Evolutionary conservation across 2,888 invertebrate genomes (phyloP), one percentile per base, ranked within the genome.

Genomic region (Cephus nigrinus): DNA sequence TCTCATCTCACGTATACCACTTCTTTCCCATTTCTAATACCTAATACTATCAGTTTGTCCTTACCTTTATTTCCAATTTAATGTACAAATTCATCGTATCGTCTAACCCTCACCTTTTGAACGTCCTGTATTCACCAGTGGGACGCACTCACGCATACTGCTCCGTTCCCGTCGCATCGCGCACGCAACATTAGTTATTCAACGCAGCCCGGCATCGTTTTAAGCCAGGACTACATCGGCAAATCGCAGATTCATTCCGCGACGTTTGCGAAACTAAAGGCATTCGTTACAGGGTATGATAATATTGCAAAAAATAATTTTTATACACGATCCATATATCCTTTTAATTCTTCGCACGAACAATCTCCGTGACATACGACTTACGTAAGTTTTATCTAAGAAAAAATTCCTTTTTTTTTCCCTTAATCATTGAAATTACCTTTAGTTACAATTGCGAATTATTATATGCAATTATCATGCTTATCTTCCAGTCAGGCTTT

Each of bases 101-200:
- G 23, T 2, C 55, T 55, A 71, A 31, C 71, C 71, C 31, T 71
- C 71, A 15, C 71, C 32, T 71, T 71, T 33, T 33, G 71, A 31
- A 71, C 31, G 31, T 33, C 31, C 31, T 71, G 23, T 71, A 71
- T 23, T 32, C 71, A 36, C 34, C 69, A 72, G 74, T 79, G 77
- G 79, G 78, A 83, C 84, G 83, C 83, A 84, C 82, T 82, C 84
- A 81, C 82, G 83, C 84, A 82, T 78, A 74, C 76, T 40, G 75
- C 80, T 79, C 80, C 73, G 76, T 36, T 68, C 69, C 75, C 79
- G 78, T 32, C 78, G 80, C 73, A 79, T 36, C 80, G 75, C 79
- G 78, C 85, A 85, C 86, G 86, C 85, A 86, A 85, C 85, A 84
- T 86, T 84, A 84, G 85, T 81, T 85, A 85, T 85, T 85, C 83